Evolutionary conservation across 1,140 invertebrate species (phyloP).

Genomic region (Drosophila subpulchrella): DNA sequence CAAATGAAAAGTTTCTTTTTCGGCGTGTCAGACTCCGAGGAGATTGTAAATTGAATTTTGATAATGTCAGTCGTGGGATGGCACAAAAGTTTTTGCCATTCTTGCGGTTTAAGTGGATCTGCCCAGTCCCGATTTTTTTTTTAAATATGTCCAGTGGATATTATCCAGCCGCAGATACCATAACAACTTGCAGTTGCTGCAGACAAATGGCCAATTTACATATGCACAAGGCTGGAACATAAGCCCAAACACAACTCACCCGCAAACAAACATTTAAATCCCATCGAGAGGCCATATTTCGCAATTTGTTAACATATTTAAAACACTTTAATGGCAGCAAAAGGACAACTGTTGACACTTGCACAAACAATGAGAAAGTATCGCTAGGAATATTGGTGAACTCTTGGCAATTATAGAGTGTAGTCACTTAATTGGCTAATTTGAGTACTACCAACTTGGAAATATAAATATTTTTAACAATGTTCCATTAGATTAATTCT

Average conservation of each 20-base stretch:
- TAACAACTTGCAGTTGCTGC: slow-evolving; percentile 2
- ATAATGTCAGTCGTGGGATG: slow-evolving; percentile 74
- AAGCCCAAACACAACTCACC: slow-evolving; percentile 24
- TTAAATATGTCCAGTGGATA: neutral
- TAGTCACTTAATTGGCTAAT: neutral
- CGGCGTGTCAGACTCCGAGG: slow-evolving; percentile 47
- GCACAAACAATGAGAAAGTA: slow-evolving; percentile 2
- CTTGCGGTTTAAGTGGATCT: slow-evolving; percentile 59
- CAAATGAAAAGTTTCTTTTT: slow-evolving; percentile 74
- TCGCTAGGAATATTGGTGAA: neutral
- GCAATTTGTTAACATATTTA: slow-evolving; percentile 42
- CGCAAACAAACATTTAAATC: slow-evolving; percentile 38
- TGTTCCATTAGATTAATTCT: too few relatives aligned
- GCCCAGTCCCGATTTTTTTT: neutral
- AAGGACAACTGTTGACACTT: slow-evolving; percentile 29
- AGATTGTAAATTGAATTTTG: slow-evolving; percentile 82
- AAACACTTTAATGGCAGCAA: slow-evolving; percentile 4
- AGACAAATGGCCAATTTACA: slow-evolving; percentile 35
- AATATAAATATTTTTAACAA: too few relatives aligned
- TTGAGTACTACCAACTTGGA: neutral
- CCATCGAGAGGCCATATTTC: slow-evolving; percentile 26
- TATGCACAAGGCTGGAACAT: slow-evolving; percentile 20
- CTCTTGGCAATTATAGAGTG: neutral
- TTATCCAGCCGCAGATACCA: neutral
- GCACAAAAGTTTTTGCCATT: slow-evolving; percentile 58